phyloP scores from a whole-genome alignment of 2,797 vertebrate genomes.

The Alosa sapidissima region DNA sequence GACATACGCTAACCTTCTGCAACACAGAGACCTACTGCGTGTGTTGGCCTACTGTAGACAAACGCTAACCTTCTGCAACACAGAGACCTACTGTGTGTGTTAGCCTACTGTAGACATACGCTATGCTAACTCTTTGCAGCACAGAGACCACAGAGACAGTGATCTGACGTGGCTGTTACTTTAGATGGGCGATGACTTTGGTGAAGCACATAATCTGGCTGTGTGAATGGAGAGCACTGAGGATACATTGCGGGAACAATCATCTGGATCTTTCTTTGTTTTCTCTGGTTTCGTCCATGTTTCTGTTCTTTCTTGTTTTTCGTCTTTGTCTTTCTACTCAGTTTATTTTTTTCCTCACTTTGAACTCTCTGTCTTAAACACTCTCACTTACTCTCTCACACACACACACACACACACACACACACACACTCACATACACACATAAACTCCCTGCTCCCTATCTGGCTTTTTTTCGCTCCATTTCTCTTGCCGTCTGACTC shows the following conservation, averaged over 20 bases:
- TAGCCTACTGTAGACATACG: no score
- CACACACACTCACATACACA: background rate
- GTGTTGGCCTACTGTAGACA: background rate
- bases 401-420: background rate
- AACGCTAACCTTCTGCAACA: background rate
- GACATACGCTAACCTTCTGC: no score
- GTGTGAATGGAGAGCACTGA: no score
- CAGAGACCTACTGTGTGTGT: background rate
- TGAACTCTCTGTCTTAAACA: background rate
- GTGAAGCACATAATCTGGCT: no score
- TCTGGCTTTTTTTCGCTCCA: slow-evolving; percentile 3
- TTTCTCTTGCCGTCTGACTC: background rate
- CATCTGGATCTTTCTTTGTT: background rate
- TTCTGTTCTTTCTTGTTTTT: background rate
- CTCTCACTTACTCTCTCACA: background rate
- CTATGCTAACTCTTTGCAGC: no score
- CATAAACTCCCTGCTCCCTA: background rate
- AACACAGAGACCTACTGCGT: background rate
- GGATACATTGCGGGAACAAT: background rate
- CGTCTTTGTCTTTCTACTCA: background rate
- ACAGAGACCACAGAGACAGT: no score
- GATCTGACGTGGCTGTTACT: no score
- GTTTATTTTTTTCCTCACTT: background rate
- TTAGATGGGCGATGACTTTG: no score
- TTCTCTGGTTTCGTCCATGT: background rate